Percentiles rank a stretch among this genome's conserved stretches.
These are phyloP conservation scores for Hymenopus coronatus DNA, from an alignment of 2,888 invertebrate species.

Conservation along the genomic window DNA sequence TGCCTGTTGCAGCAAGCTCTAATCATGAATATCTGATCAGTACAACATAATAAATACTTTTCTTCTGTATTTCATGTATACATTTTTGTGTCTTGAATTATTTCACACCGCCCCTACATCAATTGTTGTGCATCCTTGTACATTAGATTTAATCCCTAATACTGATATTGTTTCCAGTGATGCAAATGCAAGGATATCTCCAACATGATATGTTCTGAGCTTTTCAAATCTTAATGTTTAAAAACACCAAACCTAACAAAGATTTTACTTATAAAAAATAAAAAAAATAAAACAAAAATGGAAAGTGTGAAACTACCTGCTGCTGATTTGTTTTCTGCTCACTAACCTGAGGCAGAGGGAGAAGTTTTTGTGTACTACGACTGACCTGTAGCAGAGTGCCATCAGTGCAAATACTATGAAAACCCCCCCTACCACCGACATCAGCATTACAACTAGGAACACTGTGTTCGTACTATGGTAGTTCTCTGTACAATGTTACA, in stretches of 20 bases:
- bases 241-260: slow-evolving; percentile 13
- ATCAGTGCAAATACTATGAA: slow-evolving; percentile 98
- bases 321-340: slow-evolving; percentile 62
- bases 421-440: slow-evolving; percentile 98
- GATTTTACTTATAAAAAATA: slow-evolving; percentile 16
- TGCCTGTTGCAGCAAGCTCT: too few species aligned
- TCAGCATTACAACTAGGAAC: slow-evolving; percentile 96
- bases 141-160: too few species aligned
- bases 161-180: too few species aligned
- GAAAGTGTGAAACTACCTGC: slow-evolving; percentile 57
- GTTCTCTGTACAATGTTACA: slow-evolving; percentile 66
- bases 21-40: too few species aligned
- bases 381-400: slow-evolving; percentile 99
- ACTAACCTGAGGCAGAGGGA: slow-evolving; percentile 98
- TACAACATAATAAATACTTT: too few species aligned
- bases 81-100: too few species aligned
- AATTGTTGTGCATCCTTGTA: too few species aligned
- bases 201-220: background rate
- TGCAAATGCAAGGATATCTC: slow-evolving; percentile 17
- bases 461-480: slow-evolving; percentile 97
- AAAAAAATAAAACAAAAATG: slow-evolving; percentile 42
- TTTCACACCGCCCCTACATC: too few species aligned
- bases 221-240: slow-evolving; percentile 17
- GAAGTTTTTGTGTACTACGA: slow-evolving; percentile 98
- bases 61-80: too few species aligned